Percentiles rank a stretch among this genome's conserved stretches.
phyloP scores from a whole-genome alignment of 2,113 vertebrate genomes.

The Raja brachyura region DNA sequence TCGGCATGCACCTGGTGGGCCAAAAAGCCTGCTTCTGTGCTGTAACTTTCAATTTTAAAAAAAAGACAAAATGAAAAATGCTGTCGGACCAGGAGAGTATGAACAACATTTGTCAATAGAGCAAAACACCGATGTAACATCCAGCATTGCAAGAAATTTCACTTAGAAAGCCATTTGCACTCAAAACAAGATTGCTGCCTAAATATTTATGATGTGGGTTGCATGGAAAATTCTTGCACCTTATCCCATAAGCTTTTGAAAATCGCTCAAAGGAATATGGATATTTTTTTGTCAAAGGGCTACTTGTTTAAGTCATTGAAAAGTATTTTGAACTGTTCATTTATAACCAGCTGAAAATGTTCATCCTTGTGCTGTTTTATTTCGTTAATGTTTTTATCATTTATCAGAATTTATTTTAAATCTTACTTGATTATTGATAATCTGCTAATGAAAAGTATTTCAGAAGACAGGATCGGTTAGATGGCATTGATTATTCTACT shows the following conservation, averaged over 20 bases:
- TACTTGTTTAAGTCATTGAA: neutral
- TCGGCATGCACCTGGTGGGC: no score
- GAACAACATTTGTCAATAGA: no score
- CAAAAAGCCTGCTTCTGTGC: no score
- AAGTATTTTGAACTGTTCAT: neutral
- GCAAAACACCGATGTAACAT: no score
- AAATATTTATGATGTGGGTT: constrained; percentile 1
- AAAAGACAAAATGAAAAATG: no score
- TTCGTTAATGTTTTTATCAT: neutral
- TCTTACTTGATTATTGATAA: neutral
- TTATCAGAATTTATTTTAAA: neutral
- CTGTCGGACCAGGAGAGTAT: no score
- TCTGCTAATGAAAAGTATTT: neutral
- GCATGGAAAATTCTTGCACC: constrained; percentile 2
- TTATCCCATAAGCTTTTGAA: neutral
- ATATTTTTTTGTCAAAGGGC: neutral
- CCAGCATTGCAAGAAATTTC: neutral
- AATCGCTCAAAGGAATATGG: neutral
- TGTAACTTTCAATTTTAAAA: no score
- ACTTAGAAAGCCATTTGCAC: neutral
- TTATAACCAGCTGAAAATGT: neutral
- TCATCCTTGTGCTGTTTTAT: neutral
- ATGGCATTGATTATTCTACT: neutral
- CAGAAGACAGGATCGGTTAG: neutral
- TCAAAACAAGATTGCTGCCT: neutral